Evolutionary conservation across 2,888 invertebrate genomes (phyloP).

Genomic region (Noctuana brunneofusca): DNA sequence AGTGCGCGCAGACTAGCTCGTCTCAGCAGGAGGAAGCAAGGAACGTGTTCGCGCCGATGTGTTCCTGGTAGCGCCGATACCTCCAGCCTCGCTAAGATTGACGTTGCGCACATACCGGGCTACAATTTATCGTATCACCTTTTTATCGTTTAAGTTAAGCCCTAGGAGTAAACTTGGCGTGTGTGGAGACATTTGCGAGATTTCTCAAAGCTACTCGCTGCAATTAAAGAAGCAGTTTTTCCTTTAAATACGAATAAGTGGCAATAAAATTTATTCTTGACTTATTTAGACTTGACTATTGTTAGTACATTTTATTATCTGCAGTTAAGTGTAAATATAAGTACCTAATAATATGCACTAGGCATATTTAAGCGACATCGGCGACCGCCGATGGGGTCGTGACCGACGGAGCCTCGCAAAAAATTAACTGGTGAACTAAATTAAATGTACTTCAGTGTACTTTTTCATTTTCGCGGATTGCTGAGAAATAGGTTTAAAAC

Average conservation of each 20-base stretch:
- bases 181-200: slow-evolving; percentile 16
- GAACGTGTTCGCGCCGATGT: slow-evolving; percentile 43
- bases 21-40: slow-evolving; percentile 41
- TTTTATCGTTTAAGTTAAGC: slow-evolving; percentile 26
- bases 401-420: no score
- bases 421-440: no score
- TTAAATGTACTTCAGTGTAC: no score
- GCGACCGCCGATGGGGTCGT: no score
- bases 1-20: slow-evolving; percentile 50
- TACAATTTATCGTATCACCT: slow-evolving; percentile 35
- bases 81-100: slow-evolving; percentile 28
- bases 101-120: slow-evolving; percentile 29
- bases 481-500: no score
- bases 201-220: slow-evolving; percentile 6
- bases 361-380: no score
- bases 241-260: neutral
- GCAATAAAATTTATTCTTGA: neutral
- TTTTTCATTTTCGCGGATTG: no score
- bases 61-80: slow-evolving; percentile 44
- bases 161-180: slow-evolving; percentile 7
- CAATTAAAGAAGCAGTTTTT: slow-evolving; percentile 7
- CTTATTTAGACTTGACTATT: neutral
- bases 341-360: no score
- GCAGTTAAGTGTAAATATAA: no score
- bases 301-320: neutral